Conservation (phyloP, 1,140 invertebrate species). For the Drosophila triauraria region DNA sequence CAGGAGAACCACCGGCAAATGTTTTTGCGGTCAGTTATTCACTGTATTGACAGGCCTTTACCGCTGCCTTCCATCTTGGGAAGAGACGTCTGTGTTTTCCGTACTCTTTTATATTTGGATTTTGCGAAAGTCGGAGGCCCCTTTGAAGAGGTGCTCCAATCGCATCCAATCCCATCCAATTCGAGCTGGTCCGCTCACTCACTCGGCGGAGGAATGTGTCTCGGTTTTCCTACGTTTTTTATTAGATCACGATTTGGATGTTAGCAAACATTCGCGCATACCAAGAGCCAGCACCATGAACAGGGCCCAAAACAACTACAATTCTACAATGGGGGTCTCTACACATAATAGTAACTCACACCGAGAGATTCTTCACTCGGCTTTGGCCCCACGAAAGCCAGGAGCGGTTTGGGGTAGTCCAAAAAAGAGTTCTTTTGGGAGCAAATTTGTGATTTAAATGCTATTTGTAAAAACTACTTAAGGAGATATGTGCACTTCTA, state of each 20-base stretch:
- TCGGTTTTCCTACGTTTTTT: constrained; percentile 59
- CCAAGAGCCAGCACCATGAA: constrained; percentile 47
- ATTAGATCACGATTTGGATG: constrained; percentile 81
- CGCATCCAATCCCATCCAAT: constrained; percentile 21
- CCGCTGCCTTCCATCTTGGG: constrained; percentile 37
- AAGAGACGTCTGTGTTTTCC: constrained; percentile 24
- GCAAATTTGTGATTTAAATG: too few species aligned
- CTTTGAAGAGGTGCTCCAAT: constrained; percentile 31
- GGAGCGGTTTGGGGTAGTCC: constrained; percentile 30
- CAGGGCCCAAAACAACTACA: constrained; percentile 40
- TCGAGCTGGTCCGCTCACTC: constrained; percentile 59
- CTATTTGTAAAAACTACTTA: background rate
- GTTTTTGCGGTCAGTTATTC: constrained; percentile 53
- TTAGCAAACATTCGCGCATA: constrained; percentile 80
- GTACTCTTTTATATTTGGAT: constrained; percentile 13
- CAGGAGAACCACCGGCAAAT: constrained; percentile 23
- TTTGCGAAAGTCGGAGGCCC: constrained; percentile 49
- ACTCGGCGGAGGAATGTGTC: constrained; percentile 41
- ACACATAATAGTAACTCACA: constrained; percentile 72
- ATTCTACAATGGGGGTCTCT: constrained; percentile 61
- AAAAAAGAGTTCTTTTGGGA: constrained; percentile 6
- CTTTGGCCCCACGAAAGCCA: constrained; percentile 49
- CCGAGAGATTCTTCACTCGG: constrained; percentile 64
- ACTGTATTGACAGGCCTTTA: constrained; percentile 62
- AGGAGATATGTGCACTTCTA: too few species aligned